phyloP scores from a whole-genome alignment of 2,113 vertebrate species.

The Progne subis region DNA sequence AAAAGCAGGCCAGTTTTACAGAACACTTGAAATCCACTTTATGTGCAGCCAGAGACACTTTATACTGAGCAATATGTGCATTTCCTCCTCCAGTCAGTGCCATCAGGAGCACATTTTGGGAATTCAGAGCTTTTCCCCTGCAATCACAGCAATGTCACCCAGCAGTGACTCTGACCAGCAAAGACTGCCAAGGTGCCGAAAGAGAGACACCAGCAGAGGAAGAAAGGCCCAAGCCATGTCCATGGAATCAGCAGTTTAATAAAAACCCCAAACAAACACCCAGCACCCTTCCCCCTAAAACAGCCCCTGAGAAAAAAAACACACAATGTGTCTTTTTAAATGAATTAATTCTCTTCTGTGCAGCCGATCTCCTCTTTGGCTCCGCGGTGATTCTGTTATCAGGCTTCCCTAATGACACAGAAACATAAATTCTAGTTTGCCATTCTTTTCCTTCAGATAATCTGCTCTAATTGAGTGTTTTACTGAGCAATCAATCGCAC shows the following conservation, averaged over 20 bases:
- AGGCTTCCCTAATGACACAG: not conserved
- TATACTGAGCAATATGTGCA: not conserved
- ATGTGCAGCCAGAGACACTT: slow-evolving; percentile 23
- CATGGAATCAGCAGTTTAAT: not conserved
- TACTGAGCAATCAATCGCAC: not conserved
- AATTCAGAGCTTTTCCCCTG: not conserved
- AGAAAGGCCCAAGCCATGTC: not conserved
- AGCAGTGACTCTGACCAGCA: not conserved
- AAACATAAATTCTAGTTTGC: not conserved
- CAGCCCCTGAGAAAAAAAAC: not conserved
- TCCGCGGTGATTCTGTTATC: not conserved
- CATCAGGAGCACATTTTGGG: not conserved
- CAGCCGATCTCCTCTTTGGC: not conserved
- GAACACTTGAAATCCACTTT: not conserved
- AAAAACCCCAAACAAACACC: accelerated
- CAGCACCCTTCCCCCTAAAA: accelerated
- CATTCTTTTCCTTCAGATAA: not conserved
- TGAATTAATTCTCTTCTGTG: not conserved
- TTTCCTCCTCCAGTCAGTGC: not conserved
- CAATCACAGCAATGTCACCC: not conserved
- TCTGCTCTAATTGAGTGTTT: not conserved
- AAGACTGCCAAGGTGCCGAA: not conserved
- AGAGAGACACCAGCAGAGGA: not conserved
- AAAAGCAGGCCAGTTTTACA: not conserved
- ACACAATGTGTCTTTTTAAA: not conserved